Evolutionary conservation across 2,888 invertebrate genomes (phyloP).

Genomic region (Leptopilina drosophilae): DNA sequence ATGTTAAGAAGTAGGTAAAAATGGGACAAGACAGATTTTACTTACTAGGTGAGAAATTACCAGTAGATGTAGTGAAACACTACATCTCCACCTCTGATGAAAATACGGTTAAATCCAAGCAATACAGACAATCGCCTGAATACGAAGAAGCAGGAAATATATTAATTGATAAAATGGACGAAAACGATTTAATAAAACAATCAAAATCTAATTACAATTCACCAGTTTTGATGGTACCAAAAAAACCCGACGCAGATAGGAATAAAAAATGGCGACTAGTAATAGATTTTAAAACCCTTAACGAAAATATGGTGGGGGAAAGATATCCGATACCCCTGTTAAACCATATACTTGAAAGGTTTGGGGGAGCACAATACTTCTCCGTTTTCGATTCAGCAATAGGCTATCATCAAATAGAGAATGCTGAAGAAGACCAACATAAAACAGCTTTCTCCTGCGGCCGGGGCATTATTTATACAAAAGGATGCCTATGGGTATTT

Average conservation of each 20-base stretch:
- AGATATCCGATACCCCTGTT: neutral
- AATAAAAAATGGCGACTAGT: no score
- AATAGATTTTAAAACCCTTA: neutral
- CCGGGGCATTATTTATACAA: no score
- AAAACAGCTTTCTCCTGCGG: no score
- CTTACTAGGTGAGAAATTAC: neutral
- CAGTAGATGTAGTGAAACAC: no score
- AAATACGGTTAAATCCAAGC: neutral
- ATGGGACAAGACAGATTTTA: conserved; percentile 2
- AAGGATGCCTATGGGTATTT: no score
- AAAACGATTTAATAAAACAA: neutral
- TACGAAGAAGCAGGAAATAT: neutral
- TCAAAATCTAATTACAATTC: neutral
- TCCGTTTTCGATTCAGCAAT: no score
- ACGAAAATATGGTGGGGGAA: neutral
- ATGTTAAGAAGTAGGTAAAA: neutral
- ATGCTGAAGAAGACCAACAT: no score
- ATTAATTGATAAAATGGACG: neutral
- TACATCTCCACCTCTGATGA: no score
- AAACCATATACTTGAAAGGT: neutral
- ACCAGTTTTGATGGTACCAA: neutral
- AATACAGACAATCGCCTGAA: neutral
- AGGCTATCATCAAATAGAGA: no score
- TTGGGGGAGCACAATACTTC: no score
- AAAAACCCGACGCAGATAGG: no score